A percentile compares a stretch with the other conserved stretches of the same genome.
phyloP scores from a whole-genome alignment of 1,140 invertebrate genomes.

The Arion vulgaris region DNA sequence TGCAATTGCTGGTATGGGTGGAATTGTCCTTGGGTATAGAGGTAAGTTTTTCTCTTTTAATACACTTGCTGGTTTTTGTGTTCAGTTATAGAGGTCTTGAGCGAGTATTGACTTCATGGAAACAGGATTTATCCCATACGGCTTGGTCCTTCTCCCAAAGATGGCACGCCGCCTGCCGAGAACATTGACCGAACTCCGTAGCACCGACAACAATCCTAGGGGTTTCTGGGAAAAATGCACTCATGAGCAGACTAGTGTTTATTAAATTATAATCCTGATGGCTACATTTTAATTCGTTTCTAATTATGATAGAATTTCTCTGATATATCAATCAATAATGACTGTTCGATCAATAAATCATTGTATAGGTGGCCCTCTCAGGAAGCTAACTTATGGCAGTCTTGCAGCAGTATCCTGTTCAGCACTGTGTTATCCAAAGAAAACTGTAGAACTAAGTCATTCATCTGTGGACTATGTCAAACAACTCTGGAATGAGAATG shows the following conservation, averaged over 20 bases:
- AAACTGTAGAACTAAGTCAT: constrained; percentile 5
- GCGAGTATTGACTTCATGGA: not conserved
- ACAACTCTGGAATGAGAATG: constrained; percentile 9
- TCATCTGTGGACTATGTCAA: not conserved
- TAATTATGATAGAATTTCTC: no score
- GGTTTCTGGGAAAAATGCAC: no score
- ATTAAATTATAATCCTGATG: not conserved
- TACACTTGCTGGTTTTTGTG: not conserved
- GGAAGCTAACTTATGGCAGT: constrained; percentile 11
- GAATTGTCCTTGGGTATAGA: constrained; percentile 35
- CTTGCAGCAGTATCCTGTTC: constrained; percentile 18
- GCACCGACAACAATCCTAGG: no score
- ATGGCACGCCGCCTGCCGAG: no score
- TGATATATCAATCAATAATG: no score
- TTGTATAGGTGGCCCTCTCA: constrained; percentile 3
- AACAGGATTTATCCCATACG: not conserved
- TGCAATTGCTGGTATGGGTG: constrained; percentile 24
- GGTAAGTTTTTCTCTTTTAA: no score
- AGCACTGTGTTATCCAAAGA: constrained; percentile 26
- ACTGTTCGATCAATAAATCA: not conserved
- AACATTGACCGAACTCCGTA: no score
- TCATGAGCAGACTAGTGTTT: not conserved
- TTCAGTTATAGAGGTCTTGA: no score
- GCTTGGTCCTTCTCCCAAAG: no score
- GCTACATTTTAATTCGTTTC: no score